Conservation (phyloP, 2,888 invertebrate genomes). For the Dorcus parallelipipedus region DNA sequence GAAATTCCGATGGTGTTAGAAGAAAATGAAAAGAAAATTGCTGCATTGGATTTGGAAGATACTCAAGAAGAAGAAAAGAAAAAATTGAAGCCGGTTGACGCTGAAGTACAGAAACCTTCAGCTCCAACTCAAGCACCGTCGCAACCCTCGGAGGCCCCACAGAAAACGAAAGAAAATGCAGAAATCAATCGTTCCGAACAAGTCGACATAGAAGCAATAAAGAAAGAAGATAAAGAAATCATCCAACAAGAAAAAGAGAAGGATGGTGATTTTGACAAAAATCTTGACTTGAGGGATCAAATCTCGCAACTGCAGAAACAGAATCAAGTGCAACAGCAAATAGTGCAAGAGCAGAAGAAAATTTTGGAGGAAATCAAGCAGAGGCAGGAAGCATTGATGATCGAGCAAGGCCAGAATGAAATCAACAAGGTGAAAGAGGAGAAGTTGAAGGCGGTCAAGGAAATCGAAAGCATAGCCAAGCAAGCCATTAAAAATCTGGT, state of each 20-base stretch:
- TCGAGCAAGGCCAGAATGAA: slow-evolving; percentile 43
- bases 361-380: slow-evolving; percentile 57
- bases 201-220: slow-evolving; percentile 49
- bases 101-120: slow-evolving; percentile 34
- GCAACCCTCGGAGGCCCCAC: slow-evolving; percentile 26
- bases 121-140: slow-evolving; percentile 43
- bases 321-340: slow-evolving; percentile 60
- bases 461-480: slow-evolving; percentile 43
- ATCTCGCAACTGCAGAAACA: slow-evolving; percentile 66
- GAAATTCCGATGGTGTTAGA: slow-evolving; percentile 37
- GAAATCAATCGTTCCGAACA: slow-evolving; percentile 32
- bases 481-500: slow-evolving; percentile 35
- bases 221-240: slow-evolving; percentile 48
- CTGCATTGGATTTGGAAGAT: slow-evolving; percentile 37
- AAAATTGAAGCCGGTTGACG: slow-evolving; percentile 21
- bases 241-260: slow-evolving; percentile 44
- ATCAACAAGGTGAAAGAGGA: slow-evolving; percentile 20
- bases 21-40: slow-evolving; percentile 39
- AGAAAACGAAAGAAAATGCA: neutral
- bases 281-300: slow-evolving; percentile 43
- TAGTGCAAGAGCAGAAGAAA: slow-evolving; percentile 66
- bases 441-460: slow-evolving; percentile 35
- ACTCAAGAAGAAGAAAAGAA: slow-evolving; percentile 16
- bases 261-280: slow-evolving; percentile 36
- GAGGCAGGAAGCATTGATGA: slow-evolving; percentile 42